Evolutionary conservation across 2,888 invertebrate species (phyloP).

Genomic region (Eristalinus sepulchralis): DNA sequence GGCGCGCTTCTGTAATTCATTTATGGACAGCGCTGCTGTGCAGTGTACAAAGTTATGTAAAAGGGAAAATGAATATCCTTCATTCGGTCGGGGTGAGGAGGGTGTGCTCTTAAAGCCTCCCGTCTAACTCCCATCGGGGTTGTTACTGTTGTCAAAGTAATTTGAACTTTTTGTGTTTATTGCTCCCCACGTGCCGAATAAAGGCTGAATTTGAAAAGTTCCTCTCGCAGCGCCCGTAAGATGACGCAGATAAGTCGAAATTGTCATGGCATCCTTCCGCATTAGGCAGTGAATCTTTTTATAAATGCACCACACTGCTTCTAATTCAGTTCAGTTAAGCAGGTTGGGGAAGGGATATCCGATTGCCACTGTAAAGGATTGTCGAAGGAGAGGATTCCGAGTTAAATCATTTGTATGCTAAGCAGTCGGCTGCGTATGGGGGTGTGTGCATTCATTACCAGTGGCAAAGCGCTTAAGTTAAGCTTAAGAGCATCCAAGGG

Average conservation of each 20-base stretch:
- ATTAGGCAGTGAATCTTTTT: slow-evolving; percentile 28
- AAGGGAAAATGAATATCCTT: background rate
- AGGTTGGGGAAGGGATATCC: background rate
- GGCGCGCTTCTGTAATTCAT: slow-evolving; percentile 18
- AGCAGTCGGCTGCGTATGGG: slow-evolving; percentile 60
- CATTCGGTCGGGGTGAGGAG: background rate
- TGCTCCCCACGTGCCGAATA: slow-evolving; percentile 7
- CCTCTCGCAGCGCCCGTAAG: background rate
- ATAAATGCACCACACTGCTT: slow-evolving; percentile 43
- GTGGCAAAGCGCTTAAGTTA: slow-evolving; percentile 51
- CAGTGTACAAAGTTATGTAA: background rate
- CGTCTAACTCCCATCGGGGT: background rate
- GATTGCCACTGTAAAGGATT: slow-evolving; percentile 31
- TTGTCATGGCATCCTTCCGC: background rate
- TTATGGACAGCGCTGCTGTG: background rate
- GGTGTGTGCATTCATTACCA: slow-evolving; percentile 68
- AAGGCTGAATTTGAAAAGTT: slow-evolving; percentile 23
- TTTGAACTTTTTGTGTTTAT: slow-evolving; percentile 18
- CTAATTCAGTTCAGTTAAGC: slow-evolving; percentile 37
- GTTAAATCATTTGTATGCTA: slow-evolving; percentile 76
- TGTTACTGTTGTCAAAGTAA: slow-evolving; percentile 24
- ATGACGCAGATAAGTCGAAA: slow-evolving; percentile 2
- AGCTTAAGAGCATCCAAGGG: slow-evolving; percentile 13
- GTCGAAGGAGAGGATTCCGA: slow-evolving; percentile 35
- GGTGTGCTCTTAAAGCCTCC: background rate